These are phyloP conservation scores for Micromesistius poutassou DNA, from an alignment of 2,797 vertebrate genomes.

Conservation along the genomic window DNA sequence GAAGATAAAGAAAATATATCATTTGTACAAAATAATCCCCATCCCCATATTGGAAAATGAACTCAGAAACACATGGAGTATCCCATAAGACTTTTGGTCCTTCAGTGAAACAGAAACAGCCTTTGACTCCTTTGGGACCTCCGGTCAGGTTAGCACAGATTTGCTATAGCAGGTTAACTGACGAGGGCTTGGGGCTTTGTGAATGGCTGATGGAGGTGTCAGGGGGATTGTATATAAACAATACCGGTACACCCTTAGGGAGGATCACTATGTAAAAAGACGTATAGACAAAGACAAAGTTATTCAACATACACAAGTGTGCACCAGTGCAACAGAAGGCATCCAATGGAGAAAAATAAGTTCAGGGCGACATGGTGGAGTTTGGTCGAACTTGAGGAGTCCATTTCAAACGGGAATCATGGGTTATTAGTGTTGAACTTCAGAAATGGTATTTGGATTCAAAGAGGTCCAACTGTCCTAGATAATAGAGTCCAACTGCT, in stretches of 20 bases:
- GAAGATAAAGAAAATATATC: background rate
- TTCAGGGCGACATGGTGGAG: background rate
- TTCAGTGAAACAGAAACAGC: slow-evolving; percentile 1
- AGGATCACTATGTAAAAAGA: slow-evolving; percentile 36
- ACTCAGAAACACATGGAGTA: background rate
- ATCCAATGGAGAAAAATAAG: slow-evolving; percentile 28
- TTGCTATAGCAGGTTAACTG: slow-evolving; percentile 44
- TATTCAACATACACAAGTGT: slow-evolving; percentile 47
- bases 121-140: background rate
- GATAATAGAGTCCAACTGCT: background rate
- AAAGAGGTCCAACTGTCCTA: background rate
- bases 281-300: slow-evolving; percentile 45
- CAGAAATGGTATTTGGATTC: background rate
- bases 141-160: slow-evolving; percentile 10
- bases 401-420: background rate
- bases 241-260: slow-evolving; percentile 36
- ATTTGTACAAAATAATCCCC: background rate
- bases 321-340: slow-evolving; percentile 24
- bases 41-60: background rate
- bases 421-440: background rate
- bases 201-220: slow-evolving; percentile 42
- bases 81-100: background rate
- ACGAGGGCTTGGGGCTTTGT: slow-evolving; percentile 36
- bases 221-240: slow-evolving; percentile 12
- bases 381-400: background rate